A percentile compares a stretch with the other conserved stretches of the same genome.
Conservation (phyloP, 2,888 invertebrate species). For the Drosophila neotestacea region DNA sequence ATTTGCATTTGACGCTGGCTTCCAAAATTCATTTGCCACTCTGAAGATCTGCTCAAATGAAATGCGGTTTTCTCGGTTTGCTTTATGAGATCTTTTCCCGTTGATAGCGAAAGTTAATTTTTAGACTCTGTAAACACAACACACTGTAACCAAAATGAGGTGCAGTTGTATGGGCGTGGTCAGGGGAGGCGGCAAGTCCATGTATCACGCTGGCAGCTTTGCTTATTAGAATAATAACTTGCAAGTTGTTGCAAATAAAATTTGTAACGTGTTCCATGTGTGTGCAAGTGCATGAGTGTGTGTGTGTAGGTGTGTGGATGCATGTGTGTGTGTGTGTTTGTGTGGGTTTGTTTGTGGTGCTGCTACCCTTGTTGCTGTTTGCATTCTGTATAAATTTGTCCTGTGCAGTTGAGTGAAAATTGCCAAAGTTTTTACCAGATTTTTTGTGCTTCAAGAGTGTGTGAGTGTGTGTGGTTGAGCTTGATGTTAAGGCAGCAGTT, state of each 20-base stretch:
- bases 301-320: constrained; percentile 1
- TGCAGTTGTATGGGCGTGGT: constrained; percentile 23
- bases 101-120: constrained; percentile 36
- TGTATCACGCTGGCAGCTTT: constrained; percentile 18
- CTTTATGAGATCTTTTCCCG: constrained; percentile 46
- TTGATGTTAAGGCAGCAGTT: constrained; percentile 44
- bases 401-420: constrained; percentile 66
- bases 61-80: constrained; percentile 26
- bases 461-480: constrained; percentile 26
- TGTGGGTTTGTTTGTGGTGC: constrained; percentile 30
- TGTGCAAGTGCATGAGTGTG: constrained; percentile 5
- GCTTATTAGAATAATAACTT: constrained; percentile 47
- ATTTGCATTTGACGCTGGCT: constrained; percentile 66
- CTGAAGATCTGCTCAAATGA: constrained; percentile 28
- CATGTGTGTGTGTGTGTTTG: constrained; percentile 7
- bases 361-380: constrained; percentile 34
- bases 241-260: constrained; percentile 49
- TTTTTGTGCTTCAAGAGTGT: constrained; percentile 1
- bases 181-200: not conserved
- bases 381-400: constrained; percentile 69
- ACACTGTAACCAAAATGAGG: constrained; percentile 27
- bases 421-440: constrained; percentile 64
- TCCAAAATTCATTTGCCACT: constrained; percentile 57
- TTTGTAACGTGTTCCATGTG: constrained; percentile 23
- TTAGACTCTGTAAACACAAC: constrained; percentile 30